phyloP scores from a whole-genome alignment of 2,888 invertebrate species.

The Xylota segnis region DNA sequence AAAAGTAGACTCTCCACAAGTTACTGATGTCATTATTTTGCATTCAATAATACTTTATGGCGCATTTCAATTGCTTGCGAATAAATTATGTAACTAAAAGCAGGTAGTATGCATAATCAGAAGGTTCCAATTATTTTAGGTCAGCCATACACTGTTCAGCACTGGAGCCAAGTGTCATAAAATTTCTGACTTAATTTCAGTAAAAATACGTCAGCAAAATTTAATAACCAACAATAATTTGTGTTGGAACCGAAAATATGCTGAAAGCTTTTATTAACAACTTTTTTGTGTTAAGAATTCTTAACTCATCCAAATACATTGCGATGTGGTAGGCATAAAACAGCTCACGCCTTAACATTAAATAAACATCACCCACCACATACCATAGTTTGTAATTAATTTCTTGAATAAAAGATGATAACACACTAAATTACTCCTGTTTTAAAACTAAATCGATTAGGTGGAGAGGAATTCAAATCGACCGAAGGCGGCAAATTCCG shows the following conservation, averaged over 20 bases:
- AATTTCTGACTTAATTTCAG: neutral
- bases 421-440: slow-evolving; percentile 9
- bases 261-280: neutral
- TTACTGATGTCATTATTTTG: too few relatives aligned
- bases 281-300: neutral
- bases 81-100: neutral
- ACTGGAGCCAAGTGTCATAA: neutral
- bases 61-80: neutral
- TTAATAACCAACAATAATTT: slow-evolving; percentile 6
- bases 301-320: neutral
- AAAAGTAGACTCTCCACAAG: too few relatives aligned
- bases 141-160: neutral
- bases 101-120: neutral
- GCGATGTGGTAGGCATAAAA: slow-evolving; percentile 5
- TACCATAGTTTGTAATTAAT: slow-evolving; percentile 21
- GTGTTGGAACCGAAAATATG: neutral
- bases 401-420: slow-evolving; percentile 22
- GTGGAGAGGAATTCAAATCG: slow-evolving; percentile 4
- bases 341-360: neutral
- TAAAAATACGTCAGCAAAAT: neutral
- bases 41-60: too few relatives aligned
- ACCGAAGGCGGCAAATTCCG: slow-evolving; percentile 16
- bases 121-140: neutral
- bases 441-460: slow-evolving; percentile 8
- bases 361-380: slow-evolving; percentile 19